phyloP scores from a whole-genome alignment of 2,113 vertebrate species.

The Trochalopteron elliotii region DNA sequence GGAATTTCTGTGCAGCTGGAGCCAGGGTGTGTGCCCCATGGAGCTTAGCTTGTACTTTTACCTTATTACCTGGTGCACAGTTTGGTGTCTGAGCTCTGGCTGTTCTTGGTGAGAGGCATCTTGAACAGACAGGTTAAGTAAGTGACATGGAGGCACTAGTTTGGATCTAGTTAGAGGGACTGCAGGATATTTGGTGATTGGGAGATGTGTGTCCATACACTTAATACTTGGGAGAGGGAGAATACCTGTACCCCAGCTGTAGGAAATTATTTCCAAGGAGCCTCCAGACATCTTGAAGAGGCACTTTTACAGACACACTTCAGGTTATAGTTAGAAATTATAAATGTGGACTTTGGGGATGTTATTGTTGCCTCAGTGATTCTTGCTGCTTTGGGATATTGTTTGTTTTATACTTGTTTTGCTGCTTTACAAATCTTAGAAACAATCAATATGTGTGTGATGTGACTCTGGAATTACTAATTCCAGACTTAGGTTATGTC shows the following conservation, averaged over 20 bases:
- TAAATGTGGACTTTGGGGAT: neutral
- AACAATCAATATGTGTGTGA: neutral
- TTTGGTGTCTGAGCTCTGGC: neutral
- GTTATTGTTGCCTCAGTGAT: neutral
- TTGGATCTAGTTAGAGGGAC: neutral
- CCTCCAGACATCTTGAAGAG: neutral
- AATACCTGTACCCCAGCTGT: neutral
- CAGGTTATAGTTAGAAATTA: neutral
- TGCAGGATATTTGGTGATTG: neutral
- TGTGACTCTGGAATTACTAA: neutral
- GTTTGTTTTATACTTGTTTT: neutral
- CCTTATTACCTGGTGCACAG: neutral
- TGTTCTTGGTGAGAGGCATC: neutral
- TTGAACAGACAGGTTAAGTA: neutral
- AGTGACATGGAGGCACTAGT: neutral
- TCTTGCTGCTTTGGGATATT: neutral
- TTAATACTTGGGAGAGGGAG: neutral
- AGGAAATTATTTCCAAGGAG: neutral
- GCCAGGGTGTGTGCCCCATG: neutral
- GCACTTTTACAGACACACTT: neutral
- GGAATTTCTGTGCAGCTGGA: neutral
- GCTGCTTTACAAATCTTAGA: neutral
- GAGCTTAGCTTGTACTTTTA: neutral
- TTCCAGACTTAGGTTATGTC: neutral
- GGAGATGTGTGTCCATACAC: neutral